These are phyloP conservation scores for Danio albolineatus DNA, from an alignment of 2,797 vertebrate genomes.

Conservation along the genomic window DNA sequence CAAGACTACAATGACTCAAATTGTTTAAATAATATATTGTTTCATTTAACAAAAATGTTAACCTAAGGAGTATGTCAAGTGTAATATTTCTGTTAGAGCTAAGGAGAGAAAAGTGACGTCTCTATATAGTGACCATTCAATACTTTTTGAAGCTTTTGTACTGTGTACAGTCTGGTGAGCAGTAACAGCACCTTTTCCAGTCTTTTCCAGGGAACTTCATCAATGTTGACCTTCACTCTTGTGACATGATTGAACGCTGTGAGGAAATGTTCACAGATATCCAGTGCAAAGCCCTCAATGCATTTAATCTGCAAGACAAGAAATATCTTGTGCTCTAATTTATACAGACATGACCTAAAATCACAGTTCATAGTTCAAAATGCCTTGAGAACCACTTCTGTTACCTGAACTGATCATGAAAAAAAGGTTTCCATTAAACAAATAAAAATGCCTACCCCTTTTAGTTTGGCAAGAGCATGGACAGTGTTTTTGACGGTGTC, in stretches of 20 bases:
- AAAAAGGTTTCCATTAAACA: not conserved
- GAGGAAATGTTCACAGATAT: slow-evolving; percentile 91
- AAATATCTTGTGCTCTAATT: not conserved
- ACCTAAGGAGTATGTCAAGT: too few relatives aligned
- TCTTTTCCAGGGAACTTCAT: slow-evolving; percentile 91
- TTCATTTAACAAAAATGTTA: too few relatives aligned
- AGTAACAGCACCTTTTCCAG: slow-evolving; percentile 85
- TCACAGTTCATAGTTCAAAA: too few relatives aligned
- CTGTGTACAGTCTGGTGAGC: not conserved
- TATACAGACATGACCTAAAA: not conserved
- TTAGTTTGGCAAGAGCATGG: slow-evolving; percentile 89
- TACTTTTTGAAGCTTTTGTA: not conserved
- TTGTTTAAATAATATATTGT: too few relatives aligned
- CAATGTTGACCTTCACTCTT: slow-evolving; percentile 81
- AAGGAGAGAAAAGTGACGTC: too few relatives aligned
- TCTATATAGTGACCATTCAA: too few relatives aligned
- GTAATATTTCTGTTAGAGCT: too few relatives aligned
- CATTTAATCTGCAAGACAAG: slow-evolving; percentile 81
- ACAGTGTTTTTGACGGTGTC: slow-evolving; percentile 98
- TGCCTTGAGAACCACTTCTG: too few relatives aligned
- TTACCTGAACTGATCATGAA: not conserved
- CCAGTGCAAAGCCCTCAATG: slow-evolving; percentile 90
- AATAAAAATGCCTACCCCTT: slow-evolving; percentile 81
- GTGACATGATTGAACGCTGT: slow-evolving; percentile 89
- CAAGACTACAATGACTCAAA: too few relatives aligned